These are phyloP conservation scores for Nemopilema nomurai DNA, from an alignment of 30 jellyfish, hydroid and myxozoan species.

Conservation along the genomic window DNA sequence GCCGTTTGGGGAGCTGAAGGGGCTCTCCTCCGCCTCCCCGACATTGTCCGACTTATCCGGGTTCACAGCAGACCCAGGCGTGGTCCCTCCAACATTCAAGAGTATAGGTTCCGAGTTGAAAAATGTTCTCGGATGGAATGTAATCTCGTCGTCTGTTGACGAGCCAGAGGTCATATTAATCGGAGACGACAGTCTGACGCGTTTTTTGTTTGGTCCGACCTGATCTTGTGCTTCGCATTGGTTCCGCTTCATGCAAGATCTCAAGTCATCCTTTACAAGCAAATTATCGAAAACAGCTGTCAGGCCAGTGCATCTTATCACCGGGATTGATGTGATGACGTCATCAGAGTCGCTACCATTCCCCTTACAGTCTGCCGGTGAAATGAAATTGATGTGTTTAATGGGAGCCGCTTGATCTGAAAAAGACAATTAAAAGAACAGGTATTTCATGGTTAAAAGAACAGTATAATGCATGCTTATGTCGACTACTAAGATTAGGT, in stretches of 20 bases:
- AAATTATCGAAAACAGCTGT: conserved; percentile 41
- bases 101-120: conserved; percentile 28
- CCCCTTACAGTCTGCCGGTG: conserved; percentile 35
- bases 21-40: not conserved
- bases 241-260: conserved; percentile 28
- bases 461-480: too few species aligned
- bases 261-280: conserved; percentile 18
- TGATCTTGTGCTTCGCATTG: not conserved
- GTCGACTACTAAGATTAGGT: too few species aligned
- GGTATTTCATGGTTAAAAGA: too few species aligned
- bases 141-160: conserved; percentile 55
- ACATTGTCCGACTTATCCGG: not conserved
- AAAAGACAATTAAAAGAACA: not conserved
- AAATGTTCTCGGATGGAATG: conserved; percentile 37
- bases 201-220: conserved; percentile 20
- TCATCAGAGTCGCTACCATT: conserved; percentile 25
- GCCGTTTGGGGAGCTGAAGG: conserved; percentile 43
- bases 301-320: conserved; percentile 44
- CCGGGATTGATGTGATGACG: not conserved
- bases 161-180: conserved; percentile 13
- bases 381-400: conserved; percentile 39
- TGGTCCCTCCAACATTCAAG: not conserved
- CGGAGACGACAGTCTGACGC: conserved; percentile 55
- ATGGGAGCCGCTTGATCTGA: conserved; percentile 30
- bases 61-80: not conserved